Base-by-base conservation (phyloP, 2,888 invertebrate species). In the Theodoxus fluviatilis region DNA sequence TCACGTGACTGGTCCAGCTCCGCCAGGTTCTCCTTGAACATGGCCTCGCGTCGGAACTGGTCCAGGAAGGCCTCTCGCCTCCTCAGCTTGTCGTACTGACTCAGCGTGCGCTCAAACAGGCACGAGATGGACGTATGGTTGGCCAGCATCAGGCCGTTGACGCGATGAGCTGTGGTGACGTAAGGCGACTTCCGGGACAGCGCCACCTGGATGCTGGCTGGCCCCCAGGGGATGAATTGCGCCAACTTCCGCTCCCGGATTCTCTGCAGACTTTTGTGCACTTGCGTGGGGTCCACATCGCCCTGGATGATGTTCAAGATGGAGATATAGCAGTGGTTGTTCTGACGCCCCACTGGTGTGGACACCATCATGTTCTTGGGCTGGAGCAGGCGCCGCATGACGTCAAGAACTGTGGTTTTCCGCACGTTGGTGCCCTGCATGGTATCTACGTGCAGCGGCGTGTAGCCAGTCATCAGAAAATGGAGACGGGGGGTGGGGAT, bases 351-450 rank as follows among this genome's bases (percentile, higher is more conserved):
- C 18, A 94, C 92, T 38, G 94, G 93, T 3, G 96, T 94, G 0
- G 98, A 97, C 3, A 98, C 98, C 98, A 98, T 98, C 97, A 98
- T 98, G 87, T 98, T 98, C 89, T 98, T 98, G 3, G 98, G 97
- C 87, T 99, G 98, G 67, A 99, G 89, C 68, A 99, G 89, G 71
- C 98, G 90, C 78, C 98, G 91, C 97, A 99, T 98, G 33, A 99
- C 98, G 88, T 99, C 98, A 78, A 98, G 88, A 0, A 98, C 98
- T 25, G 98, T 98, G 0, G 98, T 99, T 89, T 96, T 97, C 37
- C 97, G 90, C 1, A 89, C 84, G 80, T 85, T 88, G 1, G 87
- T 84, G 31, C 84, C 90, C 90, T 90, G 68, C 2, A 74, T 68
- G 22, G 94, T 93, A 86, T 97, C 97, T 1, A 95, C 94, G 0